Evolutionary conservation across 2,888 invertebrate genomes (phyloP).

Genomic region (Caenorhabditis japonica): DNA sequence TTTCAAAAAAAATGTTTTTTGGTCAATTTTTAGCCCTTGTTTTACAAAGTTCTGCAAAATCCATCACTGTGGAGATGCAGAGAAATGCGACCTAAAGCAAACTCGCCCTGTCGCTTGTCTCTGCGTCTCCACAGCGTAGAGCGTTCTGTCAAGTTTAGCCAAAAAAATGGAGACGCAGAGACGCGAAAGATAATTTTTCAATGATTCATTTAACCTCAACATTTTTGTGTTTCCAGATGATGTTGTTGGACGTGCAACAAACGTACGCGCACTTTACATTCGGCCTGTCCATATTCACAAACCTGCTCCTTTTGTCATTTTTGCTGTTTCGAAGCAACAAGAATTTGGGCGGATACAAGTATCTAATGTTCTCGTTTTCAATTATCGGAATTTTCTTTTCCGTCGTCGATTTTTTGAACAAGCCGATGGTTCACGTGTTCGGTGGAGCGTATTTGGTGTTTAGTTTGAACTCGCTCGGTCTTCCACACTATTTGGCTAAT

Average conservation of each 20-base stretch:
- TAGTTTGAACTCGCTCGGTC: constrained; percentile 28
- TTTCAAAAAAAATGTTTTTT: no score
- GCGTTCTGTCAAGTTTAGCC: no score
- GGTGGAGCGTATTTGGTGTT: constrained; percentile 42
- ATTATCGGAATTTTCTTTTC: constrained; percentile 38
- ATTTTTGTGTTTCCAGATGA: constrained; percentile 38
- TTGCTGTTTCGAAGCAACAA: constrained; percentile 25
- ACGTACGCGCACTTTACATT: constrained; percentile 37
- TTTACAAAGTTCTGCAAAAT: no score
- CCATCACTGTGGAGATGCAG: no score
- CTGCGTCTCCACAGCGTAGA: no score
- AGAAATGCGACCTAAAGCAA: no score
- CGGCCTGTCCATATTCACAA: constrained; percentile 26
- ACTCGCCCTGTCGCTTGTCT: no score
- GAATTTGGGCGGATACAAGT: constrained; percentile 40
- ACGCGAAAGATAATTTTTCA: no score
- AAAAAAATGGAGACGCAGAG: no score
- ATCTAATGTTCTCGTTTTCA: constrained; percentile 45
- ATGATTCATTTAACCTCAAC: no score
- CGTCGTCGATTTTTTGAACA: constrained; percentile 36
- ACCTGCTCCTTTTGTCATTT: constrained; percentile 25
- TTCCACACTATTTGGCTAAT: constrained; percentile 42
- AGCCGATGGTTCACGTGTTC: constrained; percentile 46
- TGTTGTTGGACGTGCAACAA: constrained; percentile 38
- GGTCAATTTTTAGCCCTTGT: no score